Evolutionary conservation across 1,140 invertebrate species (phyloP).

Genomic region (Antheraea mylitta): DNA sequence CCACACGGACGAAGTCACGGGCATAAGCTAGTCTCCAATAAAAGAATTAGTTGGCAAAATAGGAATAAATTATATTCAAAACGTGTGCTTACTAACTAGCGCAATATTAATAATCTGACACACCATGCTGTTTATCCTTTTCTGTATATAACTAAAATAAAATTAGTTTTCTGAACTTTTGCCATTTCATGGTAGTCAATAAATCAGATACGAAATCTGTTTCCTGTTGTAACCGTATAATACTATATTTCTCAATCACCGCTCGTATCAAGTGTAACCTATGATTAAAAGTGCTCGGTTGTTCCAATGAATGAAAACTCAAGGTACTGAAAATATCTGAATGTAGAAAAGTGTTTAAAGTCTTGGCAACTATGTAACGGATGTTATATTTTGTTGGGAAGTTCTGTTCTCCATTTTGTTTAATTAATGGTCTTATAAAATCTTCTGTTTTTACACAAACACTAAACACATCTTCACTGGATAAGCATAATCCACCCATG

Average conservation of each 20-base stretch:
- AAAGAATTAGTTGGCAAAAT: no score
- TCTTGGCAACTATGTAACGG: neutral
- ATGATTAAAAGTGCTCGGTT: slow-evolving; percentile 14
- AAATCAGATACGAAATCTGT: slow-evolving; percentile 14
- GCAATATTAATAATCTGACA: neutral
- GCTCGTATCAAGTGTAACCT: slow-evolving; percentile 24
- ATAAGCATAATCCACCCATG: slow-evolving; percentile 25
- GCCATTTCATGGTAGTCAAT: slow-evolving; percentile 4
- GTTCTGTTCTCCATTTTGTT: neutral
- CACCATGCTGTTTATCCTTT: neutral
- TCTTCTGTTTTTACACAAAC: slow-evolving; percentile 18
- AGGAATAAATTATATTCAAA: no score
- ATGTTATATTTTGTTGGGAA: neutral
- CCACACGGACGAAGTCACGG: no score
- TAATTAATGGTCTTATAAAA: slow-evolving; percentile 4
- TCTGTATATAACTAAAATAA: slow-evolving; percentile 1
- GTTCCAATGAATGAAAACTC: slow-evolving; percentile 15
- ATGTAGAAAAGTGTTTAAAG: slow-evolving; percentile 14
- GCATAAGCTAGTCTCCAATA: no score
- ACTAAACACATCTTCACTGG: slow-evolving; percentile 21
- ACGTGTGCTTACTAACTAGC: no score
- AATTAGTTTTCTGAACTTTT: slow-evolving; percentile 13
- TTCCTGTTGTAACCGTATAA: slow-evolving; percentile 19
- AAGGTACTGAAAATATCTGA: slow-evolving; percentile 11
- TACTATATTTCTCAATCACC: slow-evolving; percentile 24